A percentile compares a stretch with the other conserved stretches of the same genome.
phyloP scores from a whole-genome alignment of 2,888 invertebrate genomes.

The Leptopilina myrica region DNA sequence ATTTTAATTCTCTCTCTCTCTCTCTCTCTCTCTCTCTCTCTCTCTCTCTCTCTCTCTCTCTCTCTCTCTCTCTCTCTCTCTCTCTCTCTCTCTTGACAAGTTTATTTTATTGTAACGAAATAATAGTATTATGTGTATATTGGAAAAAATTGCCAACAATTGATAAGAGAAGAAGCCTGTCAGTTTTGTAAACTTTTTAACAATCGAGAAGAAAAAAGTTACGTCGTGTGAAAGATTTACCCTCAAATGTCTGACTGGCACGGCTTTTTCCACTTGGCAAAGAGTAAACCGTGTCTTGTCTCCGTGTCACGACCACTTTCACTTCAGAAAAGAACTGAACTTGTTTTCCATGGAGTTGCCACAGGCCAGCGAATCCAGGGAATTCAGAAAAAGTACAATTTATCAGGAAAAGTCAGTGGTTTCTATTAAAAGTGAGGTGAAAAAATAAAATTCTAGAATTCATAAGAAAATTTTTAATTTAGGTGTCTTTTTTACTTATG shows the following conservation, averaged over 20 bases:
- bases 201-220: not conserved
- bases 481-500: no score
- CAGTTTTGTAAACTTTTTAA: not conserved
- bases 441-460: no score
- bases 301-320: constrained; percentile 4
- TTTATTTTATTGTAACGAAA: not conserved
- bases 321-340: not conserved
- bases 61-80: no score
- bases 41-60: no score
- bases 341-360: not conserved
- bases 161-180: not conserved
- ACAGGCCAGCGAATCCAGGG: no score
- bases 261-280: not conserved
- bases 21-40: no score
- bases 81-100: no score
- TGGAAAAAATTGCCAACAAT: not conserved
- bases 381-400: no score
- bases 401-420: no score
- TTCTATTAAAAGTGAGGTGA: no score
- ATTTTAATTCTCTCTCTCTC: no score
- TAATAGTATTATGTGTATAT: not conserved
- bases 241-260: not conserved
- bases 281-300: not conserved
- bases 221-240: not conserved
- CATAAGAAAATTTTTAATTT: no score